These are phyloP conservation scores for Chitala chitala DNA, from an alignment of 2,113 vertebrate genomes.

Conservation along the genomic window DNA sequence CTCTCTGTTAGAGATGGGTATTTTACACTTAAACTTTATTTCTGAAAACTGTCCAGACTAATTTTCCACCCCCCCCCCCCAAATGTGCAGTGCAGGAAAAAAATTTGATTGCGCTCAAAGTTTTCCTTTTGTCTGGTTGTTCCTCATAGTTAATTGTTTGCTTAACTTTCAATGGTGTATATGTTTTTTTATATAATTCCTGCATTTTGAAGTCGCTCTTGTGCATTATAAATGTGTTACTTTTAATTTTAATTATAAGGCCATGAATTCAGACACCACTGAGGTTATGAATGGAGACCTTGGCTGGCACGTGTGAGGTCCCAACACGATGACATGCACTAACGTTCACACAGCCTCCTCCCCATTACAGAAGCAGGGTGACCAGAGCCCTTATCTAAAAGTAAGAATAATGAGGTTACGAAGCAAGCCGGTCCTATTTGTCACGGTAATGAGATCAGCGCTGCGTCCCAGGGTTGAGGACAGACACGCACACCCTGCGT, in stretches of 20 bases:
- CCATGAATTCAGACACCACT: background rate
- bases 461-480: slow-evolving; percentile 33
- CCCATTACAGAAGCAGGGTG: slow-evolving; percentile 31
- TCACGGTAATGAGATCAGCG: slow-evolving; percentile 57
- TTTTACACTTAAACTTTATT: slow-evolving; percentile 9
- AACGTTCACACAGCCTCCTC: background rate
- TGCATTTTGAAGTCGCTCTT: background rate
- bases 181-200: background rate
- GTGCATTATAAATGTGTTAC: background rate
- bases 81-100: background rate
- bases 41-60: background rate
- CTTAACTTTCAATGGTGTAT: background rate
- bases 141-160: background rate
- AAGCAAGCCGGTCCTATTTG: slow-evolving; percentile 43
- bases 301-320: no score
- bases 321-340: slow-evolving; percentile 1
- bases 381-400: slow-evolving; percentile 46
- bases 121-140: no score
- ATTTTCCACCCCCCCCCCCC: background rate
- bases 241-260: background rate
- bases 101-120: background rate
- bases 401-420: slow-evolving; percentile 55
- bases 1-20: background rate
- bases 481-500: slow-evolving; percentile 38
- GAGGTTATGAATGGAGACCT: no score